Percentiles rank a stretch among this genome's conserved stretches.
Evolutionary conservation across 1,140 invertebrate species (phyloP).

Genomic region (Fopius arisanus): DNA sequence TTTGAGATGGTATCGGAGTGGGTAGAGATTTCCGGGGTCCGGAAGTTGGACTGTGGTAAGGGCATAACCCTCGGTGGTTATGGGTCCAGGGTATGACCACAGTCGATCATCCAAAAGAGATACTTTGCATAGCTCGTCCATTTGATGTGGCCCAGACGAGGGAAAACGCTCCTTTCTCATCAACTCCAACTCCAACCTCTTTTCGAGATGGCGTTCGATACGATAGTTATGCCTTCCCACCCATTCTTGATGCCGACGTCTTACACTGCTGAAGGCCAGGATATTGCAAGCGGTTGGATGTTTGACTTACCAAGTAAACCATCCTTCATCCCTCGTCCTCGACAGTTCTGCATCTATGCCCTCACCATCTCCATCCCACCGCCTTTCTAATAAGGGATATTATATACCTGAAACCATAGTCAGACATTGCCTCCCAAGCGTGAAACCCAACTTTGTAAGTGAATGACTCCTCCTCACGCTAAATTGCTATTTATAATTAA

Average conservation of each 20-base stretch:
- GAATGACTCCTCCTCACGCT: neutral
- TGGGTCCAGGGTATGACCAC: neutral
- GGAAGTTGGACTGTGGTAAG: constrained; percentile 7
- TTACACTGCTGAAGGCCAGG: constrained; percentile 43
- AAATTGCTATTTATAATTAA: constrained; percentile 16
- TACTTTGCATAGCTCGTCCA: constrained; percentile 14
- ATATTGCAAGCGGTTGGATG: constrained; percentile 55
- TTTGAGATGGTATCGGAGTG: neutral
- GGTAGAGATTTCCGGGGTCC: neutral
- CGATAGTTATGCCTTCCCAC: constrained; percentile 16
- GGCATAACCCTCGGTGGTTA: neutral
- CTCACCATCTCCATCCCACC: constrained; percentile 23
- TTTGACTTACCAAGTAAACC: constrained; percentile 59
- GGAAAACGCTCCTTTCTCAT: constrained; percentile 12
- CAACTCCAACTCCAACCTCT: neutral
- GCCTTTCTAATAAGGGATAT: constrained; percentile 55
- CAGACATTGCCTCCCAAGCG: constrained; percentile 35
- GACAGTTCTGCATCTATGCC: neutral
- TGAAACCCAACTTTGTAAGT: constrained; percentile 29
- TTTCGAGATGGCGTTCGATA: neutral
- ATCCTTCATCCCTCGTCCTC: constrained; percentile 29
- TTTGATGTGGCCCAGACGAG: constrained; percentile 26
- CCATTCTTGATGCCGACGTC: neutral
- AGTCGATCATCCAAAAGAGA: constrained; percentile 18
- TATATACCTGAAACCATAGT: constrained; percentile 37